A percentile compares a stretch with the other conserved stretches of the same genome.
Evolutionary conservation across 2,113 vertebrate species (phyloP).

Genomic region (Lamprologus speciosus): DNA sequence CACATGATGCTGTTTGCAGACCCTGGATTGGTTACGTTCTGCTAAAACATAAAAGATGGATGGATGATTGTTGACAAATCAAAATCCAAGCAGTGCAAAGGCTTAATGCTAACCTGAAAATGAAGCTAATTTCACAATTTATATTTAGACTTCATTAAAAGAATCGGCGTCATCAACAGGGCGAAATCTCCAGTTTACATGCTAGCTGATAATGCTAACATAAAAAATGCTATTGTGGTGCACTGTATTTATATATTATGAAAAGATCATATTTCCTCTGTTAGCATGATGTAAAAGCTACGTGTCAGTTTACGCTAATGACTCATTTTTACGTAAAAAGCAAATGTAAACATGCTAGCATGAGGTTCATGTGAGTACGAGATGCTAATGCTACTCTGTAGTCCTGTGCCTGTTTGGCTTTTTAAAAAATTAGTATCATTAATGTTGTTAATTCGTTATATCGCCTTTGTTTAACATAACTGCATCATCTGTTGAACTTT

Average conservation of each 20-base stretch:
- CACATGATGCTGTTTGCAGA: neutral
- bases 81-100: neutral
- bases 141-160: neutral
- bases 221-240: neutral
- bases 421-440: neutral
- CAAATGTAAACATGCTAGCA: neutral
- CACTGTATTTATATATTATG: fast-evolving
- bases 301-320: neutral
- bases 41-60: neutral
- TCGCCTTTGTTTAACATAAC: neutral
- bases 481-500: neutral
- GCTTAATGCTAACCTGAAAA: neutral
- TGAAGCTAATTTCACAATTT: neutral
- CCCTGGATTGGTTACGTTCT: neutral
- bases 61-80: neutral
- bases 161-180: neutral
- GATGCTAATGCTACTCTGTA: neutral
- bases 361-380: neutral
- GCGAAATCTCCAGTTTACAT: neutral
- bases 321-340: neutral
- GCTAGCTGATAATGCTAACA: neutral
- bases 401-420: neutral
- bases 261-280: neutral
- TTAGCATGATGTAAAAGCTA: fast-evolving
- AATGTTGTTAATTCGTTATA: neutral